A percentile compares a stretch with the other conserved stretches of the same genome.
Evolutionary conservation across 2,888 invertebrate genomes (phyloP).

Genomic region (Galeopsomyia nigrocyanea): DNA sequence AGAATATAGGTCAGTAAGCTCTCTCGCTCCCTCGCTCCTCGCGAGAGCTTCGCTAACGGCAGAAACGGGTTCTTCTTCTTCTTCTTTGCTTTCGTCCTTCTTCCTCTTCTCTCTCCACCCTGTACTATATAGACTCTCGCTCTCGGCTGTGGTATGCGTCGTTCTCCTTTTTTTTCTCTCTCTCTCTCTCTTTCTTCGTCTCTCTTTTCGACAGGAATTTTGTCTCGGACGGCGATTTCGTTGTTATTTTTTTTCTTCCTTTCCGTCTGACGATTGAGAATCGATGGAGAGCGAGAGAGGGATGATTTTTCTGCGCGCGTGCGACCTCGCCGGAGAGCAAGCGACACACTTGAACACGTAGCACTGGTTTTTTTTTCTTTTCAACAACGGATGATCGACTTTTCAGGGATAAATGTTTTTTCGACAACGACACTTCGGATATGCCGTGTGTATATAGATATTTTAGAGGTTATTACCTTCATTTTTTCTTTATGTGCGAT

Average conservation of each 20-base stretch:
- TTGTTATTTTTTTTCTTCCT: too few species aligned
- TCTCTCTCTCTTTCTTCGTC: conserved; percentile 33
- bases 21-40: background rate
- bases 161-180: conserved; percentile 28
- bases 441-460: too few species aligned
- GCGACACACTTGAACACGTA: conserved; percentile 27
- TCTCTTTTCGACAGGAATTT: conserved; percentile 26
- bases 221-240: too few species aligned
- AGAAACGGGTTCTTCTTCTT: conserved; percentile 64
- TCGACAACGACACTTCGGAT: too few species aligned
- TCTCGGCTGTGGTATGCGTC: conserved; percentile 14
- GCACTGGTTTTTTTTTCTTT: background rate
- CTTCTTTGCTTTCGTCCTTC: conserved; percentile 45
- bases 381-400: conserved; percentile 20
- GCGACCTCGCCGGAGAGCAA: conserved; percentile 19
- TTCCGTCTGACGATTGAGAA: too few species aligned
- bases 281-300: too few species aligned
- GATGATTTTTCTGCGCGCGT: too few species aligned
- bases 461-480: too few species aligned
- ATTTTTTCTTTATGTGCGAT: too few species aligned
- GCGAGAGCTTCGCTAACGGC: conserved; percentile 59
- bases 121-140: conserved; percentile 20
- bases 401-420: background rate
- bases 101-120: conserved; percentile 14
- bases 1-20: conserved; percentile 9